These are phyloP conservation scores for Trachelus tabidus DNA, from an alignment of 2,888 invertebrate species.

Conservation along the genomic window DNA sequence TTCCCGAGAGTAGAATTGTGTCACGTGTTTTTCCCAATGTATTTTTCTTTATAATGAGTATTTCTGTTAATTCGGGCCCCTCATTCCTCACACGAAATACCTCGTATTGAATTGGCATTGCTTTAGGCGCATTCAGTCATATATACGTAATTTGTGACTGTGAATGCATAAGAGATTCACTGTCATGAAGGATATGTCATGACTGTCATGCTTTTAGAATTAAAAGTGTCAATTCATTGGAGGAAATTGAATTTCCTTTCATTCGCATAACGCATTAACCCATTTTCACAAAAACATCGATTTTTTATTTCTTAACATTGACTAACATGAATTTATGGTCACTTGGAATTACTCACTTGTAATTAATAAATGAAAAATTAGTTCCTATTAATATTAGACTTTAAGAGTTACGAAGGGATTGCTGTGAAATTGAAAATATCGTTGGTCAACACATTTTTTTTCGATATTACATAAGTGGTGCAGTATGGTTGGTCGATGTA, in stretches of 20 bases:
- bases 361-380: not conserved
- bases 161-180: not conserved
- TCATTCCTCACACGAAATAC: not conserved
- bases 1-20: slow-evolving; percentile 65
- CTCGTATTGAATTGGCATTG: not conserved
- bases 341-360: not conserved
- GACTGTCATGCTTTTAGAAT: not conserved
- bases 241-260: slow-evolving; percentile 8
- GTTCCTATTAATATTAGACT: not conserved
- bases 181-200: not conserved
- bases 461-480: not conserved
- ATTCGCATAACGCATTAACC: slow-evolving; percentile 6
- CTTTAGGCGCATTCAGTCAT: not conserved
- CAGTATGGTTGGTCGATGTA: not conserved
- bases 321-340: not conserved
- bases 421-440: not conserved
- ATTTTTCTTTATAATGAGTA: slow-evolving; percentile 24
- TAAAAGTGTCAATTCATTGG: not conserved
- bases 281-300: slow-evolving; percentile 2
- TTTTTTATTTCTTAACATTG: not conserved
- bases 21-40: slow-evolving; percentile 49
- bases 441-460: not conserved
- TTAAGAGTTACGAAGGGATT: not conserved
- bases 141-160: not conserved
- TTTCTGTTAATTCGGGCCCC: slow-evolving; percentile 12